phyloP scores from a whole-genome alignment of 2,888 invertebrate genomes.

The Chymomyza fuscimana region DNA sequence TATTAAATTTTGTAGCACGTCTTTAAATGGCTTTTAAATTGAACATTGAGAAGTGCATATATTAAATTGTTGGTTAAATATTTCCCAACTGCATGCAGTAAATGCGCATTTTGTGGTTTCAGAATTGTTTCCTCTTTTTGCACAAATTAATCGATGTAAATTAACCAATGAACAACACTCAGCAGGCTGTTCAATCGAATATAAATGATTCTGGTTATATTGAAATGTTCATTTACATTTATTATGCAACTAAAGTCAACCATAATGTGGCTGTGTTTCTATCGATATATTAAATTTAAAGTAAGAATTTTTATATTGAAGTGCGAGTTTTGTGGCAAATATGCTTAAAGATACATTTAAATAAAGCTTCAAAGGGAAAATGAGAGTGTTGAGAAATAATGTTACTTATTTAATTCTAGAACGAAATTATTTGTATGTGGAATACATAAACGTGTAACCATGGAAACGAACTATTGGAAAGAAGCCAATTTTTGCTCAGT shows the following conservation, averaged over 20 bases:
- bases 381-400: no score
- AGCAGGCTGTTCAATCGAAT: conserved; percentile 16
- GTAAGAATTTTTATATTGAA: neutral
- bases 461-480: no score
- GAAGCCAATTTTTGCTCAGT: no score
- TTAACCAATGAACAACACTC: conserved; percentile 19
- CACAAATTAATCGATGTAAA: conserved; percentile 21
- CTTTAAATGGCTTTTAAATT: conserved; percentile 35
- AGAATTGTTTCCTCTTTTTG: conserved; percentile 26
- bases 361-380: no score
- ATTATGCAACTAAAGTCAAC: neutral
- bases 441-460: no score
- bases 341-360: neutral
- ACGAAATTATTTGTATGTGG: no score
- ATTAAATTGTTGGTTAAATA: conserved; percentile 1
- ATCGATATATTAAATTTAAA: neutral
- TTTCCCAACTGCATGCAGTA: conserved; percentile 38
- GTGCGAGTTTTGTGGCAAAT: neutral
- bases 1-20: conserved; percentile 40
- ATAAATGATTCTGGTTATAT: neutral
- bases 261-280: neutral
- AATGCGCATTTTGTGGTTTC: conserved; percentile 7
- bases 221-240: neutral
- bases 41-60: conserved; percentile 43
- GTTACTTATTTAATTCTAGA: no score